Evolutionary conservation across 2,113 vertebrate genomes (phyloP).

Genomic region (Poicephalus gulielmi): DNA sequence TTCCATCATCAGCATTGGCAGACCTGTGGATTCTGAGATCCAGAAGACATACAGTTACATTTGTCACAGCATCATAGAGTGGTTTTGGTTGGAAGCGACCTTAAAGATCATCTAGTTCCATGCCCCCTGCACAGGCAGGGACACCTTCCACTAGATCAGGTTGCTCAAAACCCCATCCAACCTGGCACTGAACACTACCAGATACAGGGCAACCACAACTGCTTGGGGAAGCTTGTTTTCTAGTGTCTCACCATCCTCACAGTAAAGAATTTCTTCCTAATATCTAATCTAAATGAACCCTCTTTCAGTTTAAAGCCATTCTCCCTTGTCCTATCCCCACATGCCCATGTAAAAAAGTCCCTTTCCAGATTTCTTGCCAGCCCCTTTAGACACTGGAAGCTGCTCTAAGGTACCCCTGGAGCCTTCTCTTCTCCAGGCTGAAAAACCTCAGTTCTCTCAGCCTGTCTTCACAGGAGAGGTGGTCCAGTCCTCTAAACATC

Average conservation of each 20-base stretch:
- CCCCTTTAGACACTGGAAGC: background rate
- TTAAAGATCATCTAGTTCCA: background rate
- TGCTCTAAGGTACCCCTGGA: background rate
- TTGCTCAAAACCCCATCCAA: background rate
- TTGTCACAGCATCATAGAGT: background rate
- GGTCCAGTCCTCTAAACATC: background rate
- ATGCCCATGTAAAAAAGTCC: background rate
- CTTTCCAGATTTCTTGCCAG: background rate
- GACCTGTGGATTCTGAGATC: background rate
- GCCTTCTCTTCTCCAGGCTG: background rate
- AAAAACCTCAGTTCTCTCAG: background rate
- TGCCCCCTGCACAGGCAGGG: background rate
- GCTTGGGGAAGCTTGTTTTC: background rate
- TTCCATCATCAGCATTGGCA: background rate
- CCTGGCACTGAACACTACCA: background rate
- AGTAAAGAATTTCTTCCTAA: background rate
- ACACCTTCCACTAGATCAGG: background rate
- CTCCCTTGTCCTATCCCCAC: background rate
- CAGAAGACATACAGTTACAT: background rate
- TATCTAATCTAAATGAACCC: background rate
- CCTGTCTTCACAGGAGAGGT: background rate
- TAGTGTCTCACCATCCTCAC: background rate
- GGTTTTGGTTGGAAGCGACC: background rate
- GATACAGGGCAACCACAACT: background rate
- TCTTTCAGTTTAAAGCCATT: background rate